Evolutionary conservation across 1,140 invertebrate genomes (phyloP).

Genomic region (Heterodera carotae): DNA sequence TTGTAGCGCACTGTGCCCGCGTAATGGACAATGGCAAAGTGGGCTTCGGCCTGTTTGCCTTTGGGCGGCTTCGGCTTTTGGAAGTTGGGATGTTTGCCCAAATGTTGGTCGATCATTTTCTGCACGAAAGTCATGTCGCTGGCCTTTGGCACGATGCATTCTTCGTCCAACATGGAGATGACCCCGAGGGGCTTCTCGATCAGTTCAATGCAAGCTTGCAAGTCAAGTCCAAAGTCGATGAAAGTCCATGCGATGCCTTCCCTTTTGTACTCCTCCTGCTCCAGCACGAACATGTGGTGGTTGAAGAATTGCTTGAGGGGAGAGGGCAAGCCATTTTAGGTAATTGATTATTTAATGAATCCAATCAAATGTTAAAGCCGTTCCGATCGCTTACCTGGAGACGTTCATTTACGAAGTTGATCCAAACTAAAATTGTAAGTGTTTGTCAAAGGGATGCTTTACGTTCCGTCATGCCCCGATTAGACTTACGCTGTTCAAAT

Average conservation of each 20-base stretch:
- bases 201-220: slow-evolving; percentile 95
- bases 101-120: slow-evolving; percentile 96
- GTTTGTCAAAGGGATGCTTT: background rate
- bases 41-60: slow-evolving; percentile 82
- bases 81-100: slow-evolving; percentile 97
- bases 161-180: slow-evolving; percentile 99
- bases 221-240: slow-evolving; percentile 99
- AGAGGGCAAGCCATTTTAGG: background rate
- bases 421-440: slow-evolving; percentile 83
- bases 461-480: background rate
- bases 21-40: slow-evolving; percentile 66
- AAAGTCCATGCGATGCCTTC: slow-evolving; percentile 98
- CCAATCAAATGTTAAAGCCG: no score
- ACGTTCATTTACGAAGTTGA: slow-evolving; percentile 99
- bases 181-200: slow-evolving; percentile 99
- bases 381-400: slow-evolving; percentile 69
- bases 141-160: slow-evolving; percentile 99
- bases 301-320: slow-evolving; percentile 92
- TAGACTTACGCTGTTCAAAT: slow-evolving; percentile 81
- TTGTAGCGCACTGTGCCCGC: slow-evolving; percentile 69
- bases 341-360: background rate
- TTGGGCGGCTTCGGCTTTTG: slow-evolving; percentile 90
- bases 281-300: slow-evolving; percentile 98
- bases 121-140: slow-evolving; percentile 97
- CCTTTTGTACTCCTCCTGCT: slow-evolving; percentile 97